A percentile compares a stretch with the other conserved stretches of the same genome.
phyloP scores from a whole-genome alignment of 2,888 invertebrate species.

The Clitarchus hookeri region DNA sequence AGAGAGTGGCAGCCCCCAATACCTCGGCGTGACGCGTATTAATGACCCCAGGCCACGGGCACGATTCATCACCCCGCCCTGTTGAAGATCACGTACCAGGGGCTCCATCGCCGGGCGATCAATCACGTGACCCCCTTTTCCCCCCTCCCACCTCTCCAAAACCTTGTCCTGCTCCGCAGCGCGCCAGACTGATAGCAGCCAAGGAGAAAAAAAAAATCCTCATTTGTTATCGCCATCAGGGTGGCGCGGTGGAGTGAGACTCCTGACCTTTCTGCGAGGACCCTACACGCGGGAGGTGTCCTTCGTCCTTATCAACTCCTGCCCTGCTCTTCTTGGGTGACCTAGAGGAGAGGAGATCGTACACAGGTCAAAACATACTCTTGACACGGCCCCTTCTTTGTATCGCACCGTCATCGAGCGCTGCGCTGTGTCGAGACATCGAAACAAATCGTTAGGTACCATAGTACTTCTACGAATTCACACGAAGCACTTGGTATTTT shows the following conservation, averaged over 20 bases:
- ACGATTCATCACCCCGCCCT: slow-evolving; percentile 57
- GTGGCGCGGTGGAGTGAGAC: neutral
- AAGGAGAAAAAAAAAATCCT: neutral
- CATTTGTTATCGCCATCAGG: neutral
- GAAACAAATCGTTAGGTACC: no score
- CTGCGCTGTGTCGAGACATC: no score
- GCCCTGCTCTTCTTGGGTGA: neutral
- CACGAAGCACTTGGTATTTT: no score
- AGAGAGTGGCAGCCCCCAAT: slow-evolving; percentile 18
- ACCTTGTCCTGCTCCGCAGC: no score
- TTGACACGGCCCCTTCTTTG: no score
- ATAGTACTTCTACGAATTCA: no score
- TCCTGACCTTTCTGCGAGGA: neutral
- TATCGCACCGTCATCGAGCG: no score
- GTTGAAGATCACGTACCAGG: neutral
- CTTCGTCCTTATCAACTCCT: slow-evolving; percentile 14
- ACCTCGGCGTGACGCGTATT: slow-evolving; percentile 55
- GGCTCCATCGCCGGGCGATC: slow-evolving; percentile 8
- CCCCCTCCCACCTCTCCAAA: neutral
- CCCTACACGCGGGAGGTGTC: neutral
- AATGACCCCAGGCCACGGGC: slow-evolving; percentile 54
- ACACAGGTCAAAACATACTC: no score
- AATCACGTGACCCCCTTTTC: neutral
- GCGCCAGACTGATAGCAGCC: neutral
- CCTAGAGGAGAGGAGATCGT: no score